Conservation (phyloP, 2,797 vertebrate species). For the Enteromius anoplus region DNA sequence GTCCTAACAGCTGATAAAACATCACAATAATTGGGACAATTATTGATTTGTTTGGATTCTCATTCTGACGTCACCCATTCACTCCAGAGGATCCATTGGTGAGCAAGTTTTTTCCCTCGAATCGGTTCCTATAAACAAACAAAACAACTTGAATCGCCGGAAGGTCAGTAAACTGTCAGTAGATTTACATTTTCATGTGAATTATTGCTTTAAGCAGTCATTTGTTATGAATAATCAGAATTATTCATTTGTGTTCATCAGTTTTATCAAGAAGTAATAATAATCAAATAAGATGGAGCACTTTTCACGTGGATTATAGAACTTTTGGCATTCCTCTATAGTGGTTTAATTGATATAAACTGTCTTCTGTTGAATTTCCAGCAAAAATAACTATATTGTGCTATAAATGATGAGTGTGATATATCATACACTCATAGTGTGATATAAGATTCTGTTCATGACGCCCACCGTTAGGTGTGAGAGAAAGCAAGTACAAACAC, state of each 20-base stretch:
- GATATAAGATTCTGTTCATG: slow-evolving; percentile 14
- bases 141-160: background rate
- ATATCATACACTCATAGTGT: background rate
- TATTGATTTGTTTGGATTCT: background rate
- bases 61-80: background rate
- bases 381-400: background rate
- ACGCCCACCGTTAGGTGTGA: background rate
- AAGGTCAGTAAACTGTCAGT: background rate
- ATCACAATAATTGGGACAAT: background rate
- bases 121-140: background rate
- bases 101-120: background rate
- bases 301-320: background rate
- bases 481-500: background rate
- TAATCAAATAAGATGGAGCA: background rate
- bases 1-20: background rate
- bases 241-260: background rate
- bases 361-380: background rate
- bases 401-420: slow-evolving; percentile 7
- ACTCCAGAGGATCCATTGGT: background rate
- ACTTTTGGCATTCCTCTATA: background rate
- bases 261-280: background rate
- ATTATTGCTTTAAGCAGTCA: background rate
- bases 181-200: background rate
- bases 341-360: background rate
- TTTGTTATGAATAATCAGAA: background rate